These are phyloP conservation scores for Eilema caniola DNA, from an alignment of 2,888 invertebrate genomes.

Conservation along the genomic window DNA sequence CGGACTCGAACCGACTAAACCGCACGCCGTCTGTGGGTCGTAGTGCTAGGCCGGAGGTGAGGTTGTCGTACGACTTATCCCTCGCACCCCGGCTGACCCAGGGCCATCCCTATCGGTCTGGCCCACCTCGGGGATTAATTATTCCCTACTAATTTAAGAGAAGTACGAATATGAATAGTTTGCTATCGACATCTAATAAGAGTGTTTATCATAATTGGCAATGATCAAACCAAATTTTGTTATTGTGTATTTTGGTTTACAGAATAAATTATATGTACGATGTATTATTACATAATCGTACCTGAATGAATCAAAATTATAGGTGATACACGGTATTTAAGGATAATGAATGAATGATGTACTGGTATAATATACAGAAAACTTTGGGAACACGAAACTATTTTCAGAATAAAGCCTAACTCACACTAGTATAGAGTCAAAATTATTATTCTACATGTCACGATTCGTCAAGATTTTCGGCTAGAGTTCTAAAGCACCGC, in stretches of 20 bases:
- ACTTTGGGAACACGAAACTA: neutral
- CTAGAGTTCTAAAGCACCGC: no score
- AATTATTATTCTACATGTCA: no score
- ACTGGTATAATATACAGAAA: neutral
- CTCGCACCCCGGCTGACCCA: no score
- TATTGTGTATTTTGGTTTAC: neutral
- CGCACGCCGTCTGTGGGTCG: no score
- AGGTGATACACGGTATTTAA: neutral
- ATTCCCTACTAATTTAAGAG: neutral
- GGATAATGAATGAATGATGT: neutral
- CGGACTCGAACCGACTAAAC: no score
- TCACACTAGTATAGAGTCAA: neutral
- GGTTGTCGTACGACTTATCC: no score
- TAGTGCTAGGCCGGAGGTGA: no score
- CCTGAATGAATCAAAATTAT: conserved; percentile 4
- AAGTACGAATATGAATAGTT: neutral
- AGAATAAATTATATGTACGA: neutral
- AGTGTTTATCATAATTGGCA: conserved; percentile 5
- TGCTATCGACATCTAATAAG: conserved; percentile 5
- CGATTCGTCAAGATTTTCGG: no score
- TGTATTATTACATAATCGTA: neutral
- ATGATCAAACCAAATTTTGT: neutral
- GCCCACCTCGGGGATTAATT: no score
- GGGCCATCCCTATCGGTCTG: no score
- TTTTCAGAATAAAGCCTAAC: neutral